A percentile compares a stretch with the other conserved stretches of the same genome.
Conservation (phyloP, 35 echinoderm and acorn worm species). For the Apostichopus californicus region DNA sequence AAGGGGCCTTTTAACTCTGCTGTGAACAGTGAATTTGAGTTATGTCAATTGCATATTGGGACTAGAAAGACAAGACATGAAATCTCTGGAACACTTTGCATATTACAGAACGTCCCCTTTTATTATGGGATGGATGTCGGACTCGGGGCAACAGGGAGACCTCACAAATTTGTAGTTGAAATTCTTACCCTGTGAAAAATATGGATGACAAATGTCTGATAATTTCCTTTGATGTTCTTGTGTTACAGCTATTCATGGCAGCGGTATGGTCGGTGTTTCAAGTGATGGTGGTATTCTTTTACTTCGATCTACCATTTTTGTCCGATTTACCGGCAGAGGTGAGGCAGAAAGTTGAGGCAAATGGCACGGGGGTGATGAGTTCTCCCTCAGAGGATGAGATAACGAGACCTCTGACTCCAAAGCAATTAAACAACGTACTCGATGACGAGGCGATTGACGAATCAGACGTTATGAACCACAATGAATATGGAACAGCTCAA, state of each 20-base stretch:
- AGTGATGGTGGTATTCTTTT: slow-evolving; percentile 68
- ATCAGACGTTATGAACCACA: neutral
- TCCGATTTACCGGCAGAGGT: neutral
- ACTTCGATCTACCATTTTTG: slow-evolving; percentile 80
- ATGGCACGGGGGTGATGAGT: neutral
- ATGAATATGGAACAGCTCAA: neutral
- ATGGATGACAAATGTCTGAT: no score
- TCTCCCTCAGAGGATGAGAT: neutral
- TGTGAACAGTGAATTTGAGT: no score
- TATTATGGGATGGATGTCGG: no score
- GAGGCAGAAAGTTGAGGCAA: neutral
- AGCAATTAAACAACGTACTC: neutral
- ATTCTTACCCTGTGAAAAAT: no score
- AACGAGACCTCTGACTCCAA: neutral
- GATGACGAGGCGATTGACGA: neutral
- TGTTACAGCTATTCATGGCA: slow-evolving; percentile 77
- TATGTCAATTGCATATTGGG: no score
- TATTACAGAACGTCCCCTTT: no score
- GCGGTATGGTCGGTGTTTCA: slow-evolving; percentile 67
- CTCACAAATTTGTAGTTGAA: no score
- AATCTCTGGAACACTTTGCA: no score
- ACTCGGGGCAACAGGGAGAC: no score
- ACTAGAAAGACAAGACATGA: no score
- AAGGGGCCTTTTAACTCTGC: no score
- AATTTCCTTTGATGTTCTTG: no score